A percentile compares a stretch with the other conserved stretches of the same genome.
These are phyloP conservation scores for Pseudanteris insignis DNA, from an alignment of 2,888 invertebrate genomes.

Conservation along the genomic window DNA sequence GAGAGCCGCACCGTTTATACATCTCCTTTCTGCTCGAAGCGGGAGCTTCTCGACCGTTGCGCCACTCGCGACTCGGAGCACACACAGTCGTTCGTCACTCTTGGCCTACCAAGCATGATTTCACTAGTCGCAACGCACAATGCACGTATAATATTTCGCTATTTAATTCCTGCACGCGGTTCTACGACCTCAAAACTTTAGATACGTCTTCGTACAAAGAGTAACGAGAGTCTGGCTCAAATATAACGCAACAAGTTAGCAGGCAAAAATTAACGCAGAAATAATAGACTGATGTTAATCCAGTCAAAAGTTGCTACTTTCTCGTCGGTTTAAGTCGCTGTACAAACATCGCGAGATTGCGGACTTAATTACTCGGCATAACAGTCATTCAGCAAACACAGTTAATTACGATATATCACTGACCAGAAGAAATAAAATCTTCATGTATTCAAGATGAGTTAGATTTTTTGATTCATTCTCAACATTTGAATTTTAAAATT, in stretches of 20 bases:
- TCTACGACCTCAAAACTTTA: slow-evolving; percentile 33
- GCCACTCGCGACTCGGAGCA: slow-evolving; percentile 48
- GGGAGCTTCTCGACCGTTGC: background rate
- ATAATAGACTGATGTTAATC: too few species aligned
- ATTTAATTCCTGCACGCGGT: slow-evolving; percentile 31
- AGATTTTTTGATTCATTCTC: too few species aligned
- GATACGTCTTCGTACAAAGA: slow-evolving; percentile 17
- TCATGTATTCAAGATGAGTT: too few species aligned
- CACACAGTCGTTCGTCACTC: slow-evolving; percentile 45
- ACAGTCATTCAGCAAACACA: too few species aligned
- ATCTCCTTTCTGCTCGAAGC: background rate
- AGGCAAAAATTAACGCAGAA: slow-evolving; percentile 1
- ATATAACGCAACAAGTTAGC: slow-evolving; percentile 17
- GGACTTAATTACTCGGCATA: too few species aligned
- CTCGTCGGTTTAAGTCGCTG: too few species aligned
- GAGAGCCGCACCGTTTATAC: too few species aligned
- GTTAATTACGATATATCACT: too few species aligned
- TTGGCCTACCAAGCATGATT: slow-evolving; percentile 52
- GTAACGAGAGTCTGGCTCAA: background rate
- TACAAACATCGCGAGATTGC: too few species aligned
- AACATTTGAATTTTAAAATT: too few species aligned
- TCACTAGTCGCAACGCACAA: slow-evolving; percentile 48
- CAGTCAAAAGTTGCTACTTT: too few species aligned
- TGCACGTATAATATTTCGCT: slow-evolving; percentile 47
- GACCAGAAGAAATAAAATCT: too few species aligned